Base-by-base conservation (phyloP, 2,797 vertebrate genomes). In the Tenualosa thibaudeaui region DNA sequence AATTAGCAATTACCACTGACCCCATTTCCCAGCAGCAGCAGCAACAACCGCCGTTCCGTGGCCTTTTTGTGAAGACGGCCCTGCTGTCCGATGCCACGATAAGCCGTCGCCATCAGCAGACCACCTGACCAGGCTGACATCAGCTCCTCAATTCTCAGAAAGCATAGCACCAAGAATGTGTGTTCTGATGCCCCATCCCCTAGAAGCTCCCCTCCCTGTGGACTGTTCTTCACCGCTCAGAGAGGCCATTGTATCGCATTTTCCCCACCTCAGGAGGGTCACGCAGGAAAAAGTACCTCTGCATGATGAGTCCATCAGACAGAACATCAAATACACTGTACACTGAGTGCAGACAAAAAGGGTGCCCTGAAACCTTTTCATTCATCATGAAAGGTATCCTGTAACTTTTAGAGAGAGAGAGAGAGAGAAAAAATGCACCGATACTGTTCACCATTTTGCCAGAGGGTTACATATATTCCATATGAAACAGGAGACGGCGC, bases 321-420 rank as follows among this genome's bases (percentile, higher is more conserved):
- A 9, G 19, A 7, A 78, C 71, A 78, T 78, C 71, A 78, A 46
- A 78, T 22, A 22, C 71, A 10, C 43, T 46, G 71, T 22, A 22
- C 15, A 43, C 19, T 7, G 40, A 17, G 19, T 46, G 22, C 71
- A 17, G 37, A 78, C 37, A 46, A 78, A 31, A 46, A n/a, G 40
- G 40, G 40, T 78, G 40, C 71, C 37, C 71, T 78, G 5, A 78
- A 78, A 43, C 37, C 71, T 68, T 78, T 75, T 43, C 46, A 46
- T 22, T 78, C 71, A 46, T 46, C 17, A 78, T 78, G 71, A 78
- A 78, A 78, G 71, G 71, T 78, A 78, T 78, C 71, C 40, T 46
- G 71, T 78, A 78, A 78, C 71, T 78, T 78, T 78, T 9, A 78
- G 37, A 78, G 46, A 8, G 7, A 49, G 46, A 46, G 6, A 46